A percentile compares a stretch with the other conserved stretches of the same genome.
These are phyloP conservation scores for Apodemia duryi DNA, from an alignment of 2,888 invertebrate species.

Conservation along the genomic window DNA sequence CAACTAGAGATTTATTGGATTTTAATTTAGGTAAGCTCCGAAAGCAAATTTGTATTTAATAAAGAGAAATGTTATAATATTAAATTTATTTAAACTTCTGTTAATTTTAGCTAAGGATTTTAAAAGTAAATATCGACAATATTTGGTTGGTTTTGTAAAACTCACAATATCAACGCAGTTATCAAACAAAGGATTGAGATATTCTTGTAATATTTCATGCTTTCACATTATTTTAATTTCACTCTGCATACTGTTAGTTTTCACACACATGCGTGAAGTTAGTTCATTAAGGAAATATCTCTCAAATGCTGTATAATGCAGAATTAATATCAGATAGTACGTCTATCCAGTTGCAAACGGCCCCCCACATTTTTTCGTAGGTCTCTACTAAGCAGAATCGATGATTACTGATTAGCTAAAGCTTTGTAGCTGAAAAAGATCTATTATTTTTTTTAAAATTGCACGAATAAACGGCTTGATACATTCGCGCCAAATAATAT, in stretches of 20 bases:
- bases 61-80: neutral
- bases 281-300: constrained; percentile 31
- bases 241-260: constrained; percentile 51
- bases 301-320: constrained; percentile 26
- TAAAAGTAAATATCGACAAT: constrained; percentile 9
- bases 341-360: constrained; percentile 54
- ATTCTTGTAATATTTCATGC: constrained; percentile 23
- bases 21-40: too few relatives aligned
- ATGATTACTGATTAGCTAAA: constrained; percentile 65
- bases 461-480: constrained; percentile 47
- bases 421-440: constrained; percentile 53
- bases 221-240: constrained; percentile 27
- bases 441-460: constrained; percentile 44
- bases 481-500: constrained; percentile 53
- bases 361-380: constrained; percentile 40
- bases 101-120: neutral
- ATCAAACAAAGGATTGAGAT: constrained; percentile 17
- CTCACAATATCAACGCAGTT: constrained; percentile 7
- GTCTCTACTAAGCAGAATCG: constrained; percentile 49
- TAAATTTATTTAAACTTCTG: constrained; percentile 2
- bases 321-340: constrained; percentile 40
- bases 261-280: constrained; percentile 59
- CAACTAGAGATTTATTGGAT: too few relatives aligned
- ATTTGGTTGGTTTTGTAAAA: neutral
- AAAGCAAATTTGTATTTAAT: too few relatives aligned